Evolutionary conservation across 2,113 vertebrate genomes (phyloP), one percentile per base, ranked within the genome.

Genomic region (Onychostoma macrolepis): DNA sequence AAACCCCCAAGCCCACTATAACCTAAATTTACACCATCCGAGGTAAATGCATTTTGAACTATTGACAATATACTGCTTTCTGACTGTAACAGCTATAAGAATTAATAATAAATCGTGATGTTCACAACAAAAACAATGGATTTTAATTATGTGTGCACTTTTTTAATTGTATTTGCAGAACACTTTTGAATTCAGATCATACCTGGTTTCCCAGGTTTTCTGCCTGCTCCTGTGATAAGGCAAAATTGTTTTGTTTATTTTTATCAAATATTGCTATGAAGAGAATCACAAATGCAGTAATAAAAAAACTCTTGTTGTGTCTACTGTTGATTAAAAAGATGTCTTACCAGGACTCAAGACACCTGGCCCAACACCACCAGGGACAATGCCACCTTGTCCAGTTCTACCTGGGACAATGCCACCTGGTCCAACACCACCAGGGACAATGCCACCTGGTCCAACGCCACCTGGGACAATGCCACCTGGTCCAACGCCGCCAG

Each of bases 381-480:
- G 45, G 8, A 19, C 65, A 83, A 83, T 1, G 0, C 81, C 43
- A 33, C 81, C 65, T 26, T 6, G 76, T 5, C 33, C 85, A 67
- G 24, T 2, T 0, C 72, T 38, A 48, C 85, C 85, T 0, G 76
- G 75, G 15, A 56, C 7, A 15, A 81, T 30, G 4, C 81, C 81
- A 50, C 81, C 81, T 28, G 43, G 63, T 24, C 67, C 88, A 71
- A 58, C 6, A 0, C 75, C 76, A 53, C 85, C 85, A 0, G 76
- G 76, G 43, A 79, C 3, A 15, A 76, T 79, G 6, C 87, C 83
- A 33, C 82, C 86, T 43, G 83, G 87, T 28, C 71, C 26, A 83
- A 77, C 3, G 1, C 85, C 88, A 9, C 86, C 88, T 15, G 88
- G 88, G 1, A 30, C 80, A 84, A 80, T 1, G 3, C 88, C 88